Evolutionary conservation across 2,113 vertebrate species (phyloP).

Genomic region (Podilymbus podiceps): DNA sequence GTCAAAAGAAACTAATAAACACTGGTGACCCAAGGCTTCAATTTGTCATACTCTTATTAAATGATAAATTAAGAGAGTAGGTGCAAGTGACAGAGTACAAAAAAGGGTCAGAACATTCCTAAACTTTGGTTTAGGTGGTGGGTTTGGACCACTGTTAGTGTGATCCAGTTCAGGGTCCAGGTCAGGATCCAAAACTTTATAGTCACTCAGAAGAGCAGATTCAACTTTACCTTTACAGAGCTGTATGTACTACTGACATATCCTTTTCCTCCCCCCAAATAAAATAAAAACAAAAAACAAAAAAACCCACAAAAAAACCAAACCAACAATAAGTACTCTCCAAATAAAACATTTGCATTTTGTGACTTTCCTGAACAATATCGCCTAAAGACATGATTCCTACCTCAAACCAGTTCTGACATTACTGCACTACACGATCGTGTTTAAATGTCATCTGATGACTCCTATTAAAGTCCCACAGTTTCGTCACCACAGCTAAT

Average conservation of each 20-base stretch:
- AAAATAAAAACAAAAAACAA: neutral
- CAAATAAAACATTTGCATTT: slow-evolving; percentile 43
- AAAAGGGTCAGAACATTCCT: neutral
- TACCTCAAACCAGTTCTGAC: slow-evolving; percentile 53
- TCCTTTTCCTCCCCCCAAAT: neutral
- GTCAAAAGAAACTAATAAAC: neutral
- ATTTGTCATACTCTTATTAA: neutral
- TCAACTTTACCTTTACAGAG: neutral
- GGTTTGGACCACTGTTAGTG: neutral
- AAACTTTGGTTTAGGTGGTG: no score
- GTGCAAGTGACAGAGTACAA: neutral
- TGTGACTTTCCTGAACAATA: neutral
- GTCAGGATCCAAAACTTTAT: neutral
- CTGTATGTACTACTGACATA: neutral
- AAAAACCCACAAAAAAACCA: neutral
- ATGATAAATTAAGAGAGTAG: neutral
- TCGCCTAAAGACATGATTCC: neutral
- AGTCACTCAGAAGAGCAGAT: neutral
- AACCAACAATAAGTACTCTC: neutral
- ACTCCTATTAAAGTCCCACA: slow-evolving; percentile 61
- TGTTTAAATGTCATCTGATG: slow-evolving; percentile 67
- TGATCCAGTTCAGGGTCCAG: neutral
- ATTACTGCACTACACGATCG: slow-evolving; percentile 18
- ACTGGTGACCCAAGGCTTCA: neutral
- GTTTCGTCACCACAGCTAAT: slow-evolving; percentile 64